Conservation (phyloP, 2,797 vertebrate genomes). For the Lepilemur ruficaudatus region DNA sequence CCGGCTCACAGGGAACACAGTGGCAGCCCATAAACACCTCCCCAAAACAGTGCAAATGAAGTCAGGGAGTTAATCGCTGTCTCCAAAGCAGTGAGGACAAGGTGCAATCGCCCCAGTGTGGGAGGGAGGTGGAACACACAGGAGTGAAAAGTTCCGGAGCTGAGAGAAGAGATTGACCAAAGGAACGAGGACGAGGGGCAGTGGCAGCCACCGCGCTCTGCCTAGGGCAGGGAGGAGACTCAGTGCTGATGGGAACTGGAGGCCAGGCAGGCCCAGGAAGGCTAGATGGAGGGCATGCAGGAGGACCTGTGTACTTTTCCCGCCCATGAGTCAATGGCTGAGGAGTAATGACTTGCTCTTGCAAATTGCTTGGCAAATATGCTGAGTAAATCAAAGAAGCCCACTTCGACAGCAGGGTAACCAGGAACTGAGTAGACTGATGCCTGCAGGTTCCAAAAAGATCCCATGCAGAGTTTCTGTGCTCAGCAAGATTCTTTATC, state of each 20-base stretch:
- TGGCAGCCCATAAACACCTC: constrained; percentile 9
- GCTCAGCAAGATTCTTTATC: neutral
- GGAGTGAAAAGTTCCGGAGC: neutral
- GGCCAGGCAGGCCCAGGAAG: neutral
- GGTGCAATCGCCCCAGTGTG: neutral
- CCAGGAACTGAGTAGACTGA: neutral
- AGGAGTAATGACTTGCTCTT: constrained; percentile 64
- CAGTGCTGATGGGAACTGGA: neutral
- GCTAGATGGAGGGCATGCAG: constrained; percentile 17
- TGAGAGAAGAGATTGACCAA: neutral
- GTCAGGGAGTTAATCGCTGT: constrained; percentile 28
- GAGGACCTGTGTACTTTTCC: constrained; percentile 19
- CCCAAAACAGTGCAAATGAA: neutral
- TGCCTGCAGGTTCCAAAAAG: neutral
- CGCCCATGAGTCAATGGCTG: constrained; percentile 48
- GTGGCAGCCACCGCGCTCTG: accelerated
- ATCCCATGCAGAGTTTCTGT: neutral
- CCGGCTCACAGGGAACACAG: neutral
- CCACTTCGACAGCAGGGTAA: neutral
- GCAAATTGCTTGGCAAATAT: constrained; percentile 70
- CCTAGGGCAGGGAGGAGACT: neutral
- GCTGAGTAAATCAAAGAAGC: constrained; percentile 63
- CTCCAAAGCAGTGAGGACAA: neutral
- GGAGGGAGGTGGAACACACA: neutral
- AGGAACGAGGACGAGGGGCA: neutral